These are phyloP conservation scores for Gnatocerus cornutus DNA, from an alignment of 2,888 invertebrate species.

Conservation along the genomic window DNA sequence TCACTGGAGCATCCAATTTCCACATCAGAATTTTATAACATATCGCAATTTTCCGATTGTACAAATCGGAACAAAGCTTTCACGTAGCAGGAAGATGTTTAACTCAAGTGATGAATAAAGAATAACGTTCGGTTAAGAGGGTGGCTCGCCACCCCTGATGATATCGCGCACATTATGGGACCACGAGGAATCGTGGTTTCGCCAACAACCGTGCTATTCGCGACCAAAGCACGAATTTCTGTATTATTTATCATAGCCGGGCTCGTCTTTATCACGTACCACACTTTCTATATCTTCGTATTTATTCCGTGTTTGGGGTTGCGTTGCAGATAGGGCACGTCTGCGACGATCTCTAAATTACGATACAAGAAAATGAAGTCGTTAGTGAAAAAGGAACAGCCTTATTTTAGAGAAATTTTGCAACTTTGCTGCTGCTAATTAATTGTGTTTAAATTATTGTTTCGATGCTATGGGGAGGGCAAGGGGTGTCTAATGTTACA, in stretches of 20 bases:
- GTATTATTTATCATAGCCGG: constrained; percentile 67
- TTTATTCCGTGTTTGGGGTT: constrained; percentile 55
- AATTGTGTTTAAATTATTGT: constrained; percentile 30
- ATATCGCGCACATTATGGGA: constrained; percentile 47
- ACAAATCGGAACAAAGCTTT: constrained; percentile 27
- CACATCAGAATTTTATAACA: constrained; percentile 9
- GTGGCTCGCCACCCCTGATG: constrained; percentile 31
- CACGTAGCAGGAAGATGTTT: constrained; percentile 34
- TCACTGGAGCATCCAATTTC: not conserved
- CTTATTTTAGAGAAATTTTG: not conserved
- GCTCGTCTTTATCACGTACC: constrained; percentile 65
- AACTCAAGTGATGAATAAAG: constrained; percentile 42
- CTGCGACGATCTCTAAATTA: constrained; percentile 38
- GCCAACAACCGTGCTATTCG: constrained; percentile 48
- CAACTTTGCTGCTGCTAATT: constrained; percentile 17
- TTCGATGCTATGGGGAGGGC: constrained; percentile 14
- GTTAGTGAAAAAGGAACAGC: constrained; percentile 9
- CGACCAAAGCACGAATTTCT: constrained; percentile 60
- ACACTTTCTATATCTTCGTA: constrained; percentile 64
- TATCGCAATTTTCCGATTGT: constrained; percentile 13
- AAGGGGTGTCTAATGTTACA: constrained; percentile 25
- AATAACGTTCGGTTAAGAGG: constrained; percentile 35
- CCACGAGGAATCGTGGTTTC: constrained; percentile 49
- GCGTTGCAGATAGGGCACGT: constrained; percentile 47
- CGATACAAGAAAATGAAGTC: constrained; percentile 37